A percentile compares a stretch with the other conserved stretches of the same genome.
phyloP scores from a whole-genome alignment of 2,888 invertebrate genomes.

The Ophion obscuratus region DNA sequence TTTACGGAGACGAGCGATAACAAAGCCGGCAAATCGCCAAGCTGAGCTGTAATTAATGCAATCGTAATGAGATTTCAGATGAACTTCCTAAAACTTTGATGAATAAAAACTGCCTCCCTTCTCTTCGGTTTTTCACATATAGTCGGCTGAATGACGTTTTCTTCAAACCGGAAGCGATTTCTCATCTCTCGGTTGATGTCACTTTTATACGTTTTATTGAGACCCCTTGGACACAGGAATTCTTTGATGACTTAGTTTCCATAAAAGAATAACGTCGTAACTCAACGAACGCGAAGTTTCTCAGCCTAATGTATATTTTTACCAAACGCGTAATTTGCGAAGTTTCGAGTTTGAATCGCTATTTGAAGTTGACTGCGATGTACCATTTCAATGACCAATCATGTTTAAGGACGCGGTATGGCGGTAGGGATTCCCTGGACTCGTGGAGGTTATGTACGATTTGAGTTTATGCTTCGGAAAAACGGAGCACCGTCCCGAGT shows the following conservation, averaged over 20 bases:
- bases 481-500: neutral
- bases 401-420: neutral
- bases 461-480: conserved; percentile 47
- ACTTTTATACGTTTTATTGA: conserved; percentile 1
- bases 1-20: neutral
- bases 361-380: neutral
- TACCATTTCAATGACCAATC: neutral
- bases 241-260: too few species aligned
- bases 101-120: neutral
- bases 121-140: neutral
- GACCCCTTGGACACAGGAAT: too few species aligned
- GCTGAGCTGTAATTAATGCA: neutral
- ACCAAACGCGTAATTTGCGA: neutral
- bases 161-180: neutral
- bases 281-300: neutral
- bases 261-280: too few species aligned
- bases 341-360: neutral
- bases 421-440: neutral
- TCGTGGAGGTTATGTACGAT: conserved; percentile 37
- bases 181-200: neutral
- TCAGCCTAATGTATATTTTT: neutral
- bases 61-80: neutral
- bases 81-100: neutral
- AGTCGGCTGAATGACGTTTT: neutral
- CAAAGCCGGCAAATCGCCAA: neutral